These are phyloP conservation scores for Fregetta grallaria DNA, from an alignment of 2,113 vertebrate genomes.

Conservation along the genomic window DNA sequence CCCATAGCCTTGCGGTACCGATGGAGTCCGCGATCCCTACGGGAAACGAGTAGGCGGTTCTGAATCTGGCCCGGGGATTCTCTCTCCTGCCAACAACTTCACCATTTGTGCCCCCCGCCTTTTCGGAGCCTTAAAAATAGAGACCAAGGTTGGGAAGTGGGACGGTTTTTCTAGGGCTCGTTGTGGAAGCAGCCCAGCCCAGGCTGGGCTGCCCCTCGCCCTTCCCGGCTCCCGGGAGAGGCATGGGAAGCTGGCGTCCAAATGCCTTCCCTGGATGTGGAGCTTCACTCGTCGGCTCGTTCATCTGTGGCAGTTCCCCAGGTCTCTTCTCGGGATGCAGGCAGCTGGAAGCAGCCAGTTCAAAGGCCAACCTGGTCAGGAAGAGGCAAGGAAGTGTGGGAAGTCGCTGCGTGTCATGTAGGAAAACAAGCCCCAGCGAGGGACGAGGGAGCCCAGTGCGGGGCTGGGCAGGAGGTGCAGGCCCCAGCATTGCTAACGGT, in stretches of 20 bases:
- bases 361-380: slow-evolving; percentile 51
- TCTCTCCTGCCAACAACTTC: slow-evolving; percentile 1
- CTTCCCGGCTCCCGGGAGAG: background rate
- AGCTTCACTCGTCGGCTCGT: background rate
- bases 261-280: background rate
- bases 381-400: slow-evolving; percentile 30
- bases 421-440: background rate
- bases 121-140: slow-evolving; percentile 41
- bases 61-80: background rate
- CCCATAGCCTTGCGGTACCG: background rate
- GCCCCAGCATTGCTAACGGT: background rate
- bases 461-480: background rate
- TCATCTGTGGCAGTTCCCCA: background rate
- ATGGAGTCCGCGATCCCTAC: background rate
- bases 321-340: background rate
- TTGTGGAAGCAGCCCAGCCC: background rate
- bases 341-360: slow-evolving; percentile 22
- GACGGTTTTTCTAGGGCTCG: background rate
- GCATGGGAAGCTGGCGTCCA: background rate
- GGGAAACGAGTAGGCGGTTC: slow-evolving; percentile 37
- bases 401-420: slow-evolving; percentile 18
- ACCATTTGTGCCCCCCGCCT: background rate
- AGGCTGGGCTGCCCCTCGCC: background rate
- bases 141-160: background rate
- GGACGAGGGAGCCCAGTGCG: background rate